These are phyloP conservation scores for Hylyphantes graminicola DNA, from an alignment of 1,140 invertebrate genomes.

Conservation along the genomic window DNA sequence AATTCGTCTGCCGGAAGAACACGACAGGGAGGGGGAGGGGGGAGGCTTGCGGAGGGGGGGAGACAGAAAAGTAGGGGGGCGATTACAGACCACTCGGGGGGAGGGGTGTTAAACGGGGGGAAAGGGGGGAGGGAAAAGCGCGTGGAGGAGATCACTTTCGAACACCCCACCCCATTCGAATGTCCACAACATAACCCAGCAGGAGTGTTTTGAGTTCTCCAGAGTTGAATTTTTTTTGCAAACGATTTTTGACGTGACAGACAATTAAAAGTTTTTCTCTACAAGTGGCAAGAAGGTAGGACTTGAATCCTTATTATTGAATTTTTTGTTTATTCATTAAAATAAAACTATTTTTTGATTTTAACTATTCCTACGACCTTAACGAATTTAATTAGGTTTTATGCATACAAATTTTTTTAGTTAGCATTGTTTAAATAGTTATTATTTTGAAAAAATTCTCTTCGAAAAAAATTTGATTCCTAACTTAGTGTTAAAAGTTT, in stretches of 20 bases:
- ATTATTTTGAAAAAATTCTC: too few relatives aligned
- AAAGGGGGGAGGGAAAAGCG: constrained; percentile 33
- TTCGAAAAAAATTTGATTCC: too few relatives aligned
- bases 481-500: too few relatives aligned
- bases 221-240: background rate
- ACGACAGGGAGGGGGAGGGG: constrained; percentile 10
- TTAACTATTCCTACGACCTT: too few relatives aligned
- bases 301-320: background rate
- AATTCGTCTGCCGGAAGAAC: constrained; percentile 31
- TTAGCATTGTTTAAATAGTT: too few relatives aligned
- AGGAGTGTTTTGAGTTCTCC: background rate
- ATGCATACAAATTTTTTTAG: too few relatives aligned
- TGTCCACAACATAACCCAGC: background rate
- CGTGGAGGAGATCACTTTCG: constrained; percentile 48
- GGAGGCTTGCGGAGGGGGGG: constrained; percentile 3
- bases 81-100: constrained; percentile 11
- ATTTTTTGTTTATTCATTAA: background rate
- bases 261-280: background rate
- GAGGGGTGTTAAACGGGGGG: constrained; percentile 6
- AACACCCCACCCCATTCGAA: background rate
- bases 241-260: background rate
- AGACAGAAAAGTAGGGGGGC: constrained; percentile 27
- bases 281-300: background rate
- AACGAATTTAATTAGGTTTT: too few relatives aligned
- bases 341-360: background rate